phyloP scores from a whole-genome alignment of 2,113 vertebrate species.

The Sylvia atricapilla region DNA sequence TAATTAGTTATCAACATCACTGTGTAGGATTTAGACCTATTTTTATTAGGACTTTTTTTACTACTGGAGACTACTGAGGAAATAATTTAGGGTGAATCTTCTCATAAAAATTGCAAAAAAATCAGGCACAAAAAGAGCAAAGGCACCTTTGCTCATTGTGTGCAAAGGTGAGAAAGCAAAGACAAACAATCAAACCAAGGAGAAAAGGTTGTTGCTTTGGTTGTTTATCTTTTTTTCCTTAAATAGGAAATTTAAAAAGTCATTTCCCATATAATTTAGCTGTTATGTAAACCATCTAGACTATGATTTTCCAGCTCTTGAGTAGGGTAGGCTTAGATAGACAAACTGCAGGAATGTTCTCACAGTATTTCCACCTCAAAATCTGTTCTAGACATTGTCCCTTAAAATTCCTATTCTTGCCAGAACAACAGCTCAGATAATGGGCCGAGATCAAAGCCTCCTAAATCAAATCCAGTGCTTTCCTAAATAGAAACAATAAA shows the following conservation, averaged over 20 bases:
- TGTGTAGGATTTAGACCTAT: not conserved
- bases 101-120: not conserved
- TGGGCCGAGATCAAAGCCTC: not conserved
- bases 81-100: not conserved
- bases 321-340: not conserved
- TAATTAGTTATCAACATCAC: not conserved
- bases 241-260: not conserved
- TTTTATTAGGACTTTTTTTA: not conserved
- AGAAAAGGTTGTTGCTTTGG: not conserved
- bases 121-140: not conserved
- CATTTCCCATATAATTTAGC: not conserved
- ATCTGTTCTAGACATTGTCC: not conserved
- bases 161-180: not conserved
- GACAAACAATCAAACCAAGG: not conserved
- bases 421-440: not conserved
- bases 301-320: not conserved
- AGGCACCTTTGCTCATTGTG: too few species aligned
- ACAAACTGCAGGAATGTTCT: not conserved
- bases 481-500: constrained; percentile 3
- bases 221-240: not conserved
- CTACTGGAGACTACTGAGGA: not conserved
- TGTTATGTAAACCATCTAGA: not conserved
- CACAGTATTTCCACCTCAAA: not conserved
- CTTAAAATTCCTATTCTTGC: not conserved
- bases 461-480: not conserved